Base-by-base conservation (phyloP, 92 coral and sea anemone species). In the Zoanthus sansibaricus region DNA sequence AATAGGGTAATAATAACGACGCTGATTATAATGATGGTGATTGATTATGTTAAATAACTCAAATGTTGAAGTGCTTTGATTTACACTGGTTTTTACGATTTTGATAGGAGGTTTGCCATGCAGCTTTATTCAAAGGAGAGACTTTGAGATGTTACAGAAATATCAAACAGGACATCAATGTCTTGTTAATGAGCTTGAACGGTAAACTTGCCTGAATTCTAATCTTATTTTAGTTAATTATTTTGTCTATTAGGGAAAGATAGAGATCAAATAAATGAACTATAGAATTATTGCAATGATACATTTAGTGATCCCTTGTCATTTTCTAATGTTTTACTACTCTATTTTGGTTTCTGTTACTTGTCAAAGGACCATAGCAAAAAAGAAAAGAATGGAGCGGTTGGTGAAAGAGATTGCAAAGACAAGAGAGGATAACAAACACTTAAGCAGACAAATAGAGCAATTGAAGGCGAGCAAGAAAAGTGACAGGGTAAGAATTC, bases 331-430 rank as follows among this genome's bases (percentile, higher is more conserved):
- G 18, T 66, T 66, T 9, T 7, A 66, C 9, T 66, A 66, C 2
- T 66, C 7, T 20, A n/a, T 62, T 62, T 6, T 9, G 69, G 31
- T 20, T 17, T 32, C 13, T 8, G 31, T 10, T 78, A 13, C 61
- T 59, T 78, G 61, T 15, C 17, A 20, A 70, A 78, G 83, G 44
- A 78, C 83, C 21, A 71, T 44, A 42, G 56, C 46, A 14, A 78
- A 78, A 46, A 78, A 71, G 21, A 58, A 78, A 52, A 49, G 83
- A 61, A 78, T 78, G 72, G 83, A 78, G 18, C 52, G 18, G 16
- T n/a, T 78, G 52, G 71, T 78, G 17, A 62, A 78, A 37, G 83
- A 61, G 33, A 78, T 78, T 59, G 72, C 83, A 56, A 47, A 59
- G 33, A 15, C 61, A 6, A 51, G 83, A 44, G 72, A 78, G 44